Conservation (phyloP, 2,888 invertebrate species). For the Epiblema foenella region DNA sequence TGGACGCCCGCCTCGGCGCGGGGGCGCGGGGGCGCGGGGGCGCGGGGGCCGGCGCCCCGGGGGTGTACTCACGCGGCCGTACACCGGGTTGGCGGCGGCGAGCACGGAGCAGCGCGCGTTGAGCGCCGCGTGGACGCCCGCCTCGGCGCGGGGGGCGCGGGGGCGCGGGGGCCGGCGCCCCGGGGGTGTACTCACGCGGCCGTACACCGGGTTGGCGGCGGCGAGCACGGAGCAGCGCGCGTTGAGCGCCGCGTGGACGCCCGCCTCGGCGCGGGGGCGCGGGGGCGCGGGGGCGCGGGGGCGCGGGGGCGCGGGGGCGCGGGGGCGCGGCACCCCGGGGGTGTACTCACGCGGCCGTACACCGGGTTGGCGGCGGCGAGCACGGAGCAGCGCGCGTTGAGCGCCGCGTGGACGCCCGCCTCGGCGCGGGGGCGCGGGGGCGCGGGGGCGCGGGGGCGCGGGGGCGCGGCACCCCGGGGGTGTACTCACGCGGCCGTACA, state of each 20-base stretch:
- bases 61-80: conserved; percentile 93
- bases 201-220: conserved; percentile 99
- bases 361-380: conserved; percentile 99
- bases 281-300: too few relatives aligned
- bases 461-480: conserved; percentile 88
- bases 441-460: conserved; percentile 99
- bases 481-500: conserved; percentile 93
- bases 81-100: conserved; percentile 99
- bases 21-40: too few relatives aligned
- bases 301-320: conserved; percentile 99
- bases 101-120: conserved; percentile 99
- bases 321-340: conserved; percentile 98
- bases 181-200: conserved; percentile 89
- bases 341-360: conserved; percentile 92
- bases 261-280: conserved; percentile 93
- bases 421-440: conserved; percentile 99
- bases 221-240: conserved; percentile 98
- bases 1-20: too few relatives aligned
- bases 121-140: conserved; percentile 98
- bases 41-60: too few relatives aligned
- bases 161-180: too few relatives aligned
- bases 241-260: conserved; percentile 98
- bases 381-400: conserved; percentile 99
- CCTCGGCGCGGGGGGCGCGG: conserved; percentile 98
- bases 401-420: conserved; percentile 98